Base-by-base conservation (phyloP, 2,797 vertebrate species). In the Echiichthys vipera region DNA sequence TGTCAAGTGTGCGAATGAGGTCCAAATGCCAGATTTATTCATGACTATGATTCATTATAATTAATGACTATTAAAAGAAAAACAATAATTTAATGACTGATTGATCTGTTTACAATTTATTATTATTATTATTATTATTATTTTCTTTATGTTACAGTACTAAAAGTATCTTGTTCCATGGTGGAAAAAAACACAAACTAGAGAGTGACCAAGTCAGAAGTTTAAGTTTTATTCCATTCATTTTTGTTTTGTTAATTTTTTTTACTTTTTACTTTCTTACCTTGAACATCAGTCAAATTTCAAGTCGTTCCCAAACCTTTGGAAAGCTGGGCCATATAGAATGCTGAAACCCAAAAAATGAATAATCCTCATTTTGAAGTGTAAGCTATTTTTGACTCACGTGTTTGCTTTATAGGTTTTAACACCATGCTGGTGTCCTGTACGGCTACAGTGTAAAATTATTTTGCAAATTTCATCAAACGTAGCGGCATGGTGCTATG, bases 11-110 rank as follows among this genome's bases (percentile, higher is more conserved):
- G 29, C 9, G 0, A 66, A 20, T 34, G 14, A 56, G 37, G 27
- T 56, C 15, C 18, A 24, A 47, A 59, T 71, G 30, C 18, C 67
- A 63, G 46, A 67, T 79, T 71, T 24, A 66, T 56, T 65, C 56
- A 51, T 54, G 14, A 22, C 2, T 13, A 27, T 14, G 10, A 34
- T 68, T 74, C n/a, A 37, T 78, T 36, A n/a, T 46, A 77, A 59
- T 59, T 2, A 57, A 46, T 54, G 17, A 15, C 12, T 46, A 46
- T 39, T 13, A 22, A 17, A 34, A 18, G 42, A 39, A 30, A 10
- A 51, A 29, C 11, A 17, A 40, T 20, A 5, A 40, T 47, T 47
- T 18, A 17, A 49, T 49, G 5, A 30, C 61, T 50, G 2, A 56
- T 18, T 34, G 22, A 39, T 4, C 13, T 22, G n/a, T 15, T 59